Evolutionary conservation across 2,888 invertebrate species (phyloP), one percentile per base, ranked within the genome.

Genomic region (Eupithecia subfuscata): DNA sequence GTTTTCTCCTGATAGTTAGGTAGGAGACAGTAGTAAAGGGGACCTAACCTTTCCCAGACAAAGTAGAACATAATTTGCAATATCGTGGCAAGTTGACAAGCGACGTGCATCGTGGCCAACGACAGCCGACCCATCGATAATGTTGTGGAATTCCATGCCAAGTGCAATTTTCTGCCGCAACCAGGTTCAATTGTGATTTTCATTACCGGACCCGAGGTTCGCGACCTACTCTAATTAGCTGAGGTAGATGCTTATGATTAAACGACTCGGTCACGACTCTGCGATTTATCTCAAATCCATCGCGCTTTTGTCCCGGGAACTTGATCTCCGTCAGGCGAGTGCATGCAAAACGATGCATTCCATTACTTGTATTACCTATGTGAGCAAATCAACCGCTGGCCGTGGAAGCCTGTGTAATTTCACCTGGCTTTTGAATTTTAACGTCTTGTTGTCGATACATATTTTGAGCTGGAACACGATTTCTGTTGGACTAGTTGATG

Each of bases 141-240:
- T 89, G 85, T 83, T 82, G 82, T 85, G 85, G 88, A 90, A 91
- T 91, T 88, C 89, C 84, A 88, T 86, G 88, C 88, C 87, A 88
- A 88, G 91, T 89, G 90, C 89, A 94, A 93, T 94, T 93, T 93
- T 90, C 90, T 87, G 83, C 82, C 78, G 87, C 88, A 90, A 91
- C 89, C 88, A 90, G 89, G 89, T 91, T 91, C 91, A 90, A 90
- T 92, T 91, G 92, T 91, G 88, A 93, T 92, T 94, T 94, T 93
- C 93, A 93, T 94, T 93, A 94, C 90, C 83, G 89, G 89, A 91
- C 91, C 86, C 90, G 84, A 87, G 92, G 92, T 92, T 93, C 91
- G 90, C 91, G 91, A 92, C 92, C 93, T 91, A 92, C 89, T 94
- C 92, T 94, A 94, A 95, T 95, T 95, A 94, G 89, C 91, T 89